Evolutionary conservation across 2,113 vertebrate species (phyloP).

Genomic region (Salvelinus alpinus): DNA sequence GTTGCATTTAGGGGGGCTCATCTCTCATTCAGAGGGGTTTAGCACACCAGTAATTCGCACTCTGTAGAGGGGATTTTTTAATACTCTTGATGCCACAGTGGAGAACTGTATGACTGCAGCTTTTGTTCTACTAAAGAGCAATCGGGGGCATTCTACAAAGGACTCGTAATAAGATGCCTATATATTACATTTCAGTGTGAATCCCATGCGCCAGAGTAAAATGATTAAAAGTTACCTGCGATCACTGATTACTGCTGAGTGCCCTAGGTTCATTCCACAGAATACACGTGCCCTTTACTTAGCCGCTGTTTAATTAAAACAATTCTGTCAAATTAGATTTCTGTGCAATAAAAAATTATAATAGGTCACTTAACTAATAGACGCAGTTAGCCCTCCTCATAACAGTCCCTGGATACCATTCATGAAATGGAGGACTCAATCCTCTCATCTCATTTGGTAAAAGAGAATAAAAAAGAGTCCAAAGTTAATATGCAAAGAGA

Average conservation of each 20-base stretch:
- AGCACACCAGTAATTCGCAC: too few species aligned
- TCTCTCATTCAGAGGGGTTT: too few species aligned
- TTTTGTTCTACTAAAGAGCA: slow-evolving; percentile 16
- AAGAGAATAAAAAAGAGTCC: slow-evolving; percentile 23
- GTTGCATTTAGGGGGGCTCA: too few species aligned
- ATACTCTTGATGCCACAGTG: background rate
- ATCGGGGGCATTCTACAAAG: slow-evolving; percentile 22
- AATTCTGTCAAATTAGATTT: slow-evolving; percentile 72
- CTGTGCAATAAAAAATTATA: slow-evolving; percentile 67
- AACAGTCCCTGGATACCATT: slow-evolving; percentile 69
- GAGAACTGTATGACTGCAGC: background rate
- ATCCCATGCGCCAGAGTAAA: slow-evolving; percentile 14
- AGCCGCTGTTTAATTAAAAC: slow-evolving; percentile 70
- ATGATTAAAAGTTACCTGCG: slow-evolving; percentile 37
- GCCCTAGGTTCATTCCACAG: slow-evolving; percentile 17
- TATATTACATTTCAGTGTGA: slow-evolving; percentile 21
- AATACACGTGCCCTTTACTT: slow-evolving; percentile 16
- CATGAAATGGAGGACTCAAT: slow-evolving; percentile 70
- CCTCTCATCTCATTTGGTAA: slow-evolving; percentile 61
- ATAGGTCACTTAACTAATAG: slow-evolving; percentile 68
- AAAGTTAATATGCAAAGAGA: slow-evolving; percentile 45
- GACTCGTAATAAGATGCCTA: slow-evolving; percentile 23
- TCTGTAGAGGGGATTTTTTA: too few species aligned
- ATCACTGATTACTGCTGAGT: slow-evolving; percentile 32
- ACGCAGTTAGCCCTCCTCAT: slow-evolving; percentile 67